These are phyloP conservation scores for Adelosebastes latens DNA, from an alignment of 2,797 vertebrate genomes.

Conservation along the genomic window DNA sequence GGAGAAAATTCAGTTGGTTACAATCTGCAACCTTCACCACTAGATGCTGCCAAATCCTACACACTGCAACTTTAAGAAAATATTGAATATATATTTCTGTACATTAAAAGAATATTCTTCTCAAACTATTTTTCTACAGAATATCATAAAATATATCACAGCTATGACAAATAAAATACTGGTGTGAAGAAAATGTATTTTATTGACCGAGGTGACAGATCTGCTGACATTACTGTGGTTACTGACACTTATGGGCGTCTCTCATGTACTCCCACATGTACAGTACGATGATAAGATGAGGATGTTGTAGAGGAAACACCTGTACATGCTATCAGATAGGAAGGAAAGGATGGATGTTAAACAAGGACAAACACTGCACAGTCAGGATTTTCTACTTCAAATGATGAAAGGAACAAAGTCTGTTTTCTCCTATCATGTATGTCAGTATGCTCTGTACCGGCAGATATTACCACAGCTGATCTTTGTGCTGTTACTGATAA, in stretches of 20 bases:
- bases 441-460: background rate
- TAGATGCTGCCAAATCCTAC: too few relatives aligned
- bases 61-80: background rate
- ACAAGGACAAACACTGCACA: too few relatives aligned
- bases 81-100: background rate
- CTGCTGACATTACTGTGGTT: background rate
- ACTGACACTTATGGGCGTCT: background rate
- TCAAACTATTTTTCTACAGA: background rate
- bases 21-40: too few relatives aligned
- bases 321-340: slow-evolving; percentile 1
- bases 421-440: background rate
- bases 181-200: background rate
- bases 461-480: background rate
- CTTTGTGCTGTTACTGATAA: background rate
- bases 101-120: background rate
- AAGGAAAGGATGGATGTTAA: background rate
- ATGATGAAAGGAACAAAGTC: background rate
- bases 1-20: too few relatives aligned
- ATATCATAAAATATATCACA: background rate
- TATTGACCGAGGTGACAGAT: background rate
- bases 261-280: background rate
- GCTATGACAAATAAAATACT: background rate
- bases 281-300: background rate
- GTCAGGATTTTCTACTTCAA: background rate
- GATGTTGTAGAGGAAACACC: slow-evolving; percentile 6